Evolutionary conservation across 2,113 vertebrate species (phyloP).

Genomic region (Carollia perspicillata): DNA sequence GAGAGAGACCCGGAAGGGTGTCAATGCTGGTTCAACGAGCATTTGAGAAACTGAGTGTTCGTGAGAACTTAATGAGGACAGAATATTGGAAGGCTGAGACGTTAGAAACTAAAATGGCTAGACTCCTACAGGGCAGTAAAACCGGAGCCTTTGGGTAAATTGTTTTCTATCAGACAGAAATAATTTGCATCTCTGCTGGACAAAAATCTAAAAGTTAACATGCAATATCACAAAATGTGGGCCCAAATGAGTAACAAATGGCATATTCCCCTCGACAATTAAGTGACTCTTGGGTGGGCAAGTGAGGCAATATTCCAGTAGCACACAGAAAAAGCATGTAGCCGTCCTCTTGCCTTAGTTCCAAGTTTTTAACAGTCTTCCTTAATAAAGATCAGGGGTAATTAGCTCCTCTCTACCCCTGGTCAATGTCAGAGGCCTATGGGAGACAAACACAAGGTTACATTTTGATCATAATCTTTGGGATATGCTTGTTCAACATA

Average conservation of each 20-base stretch:
- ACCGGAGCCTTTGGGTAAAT: not conserved
- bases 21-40: not conserved
- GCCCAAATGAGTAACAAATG: not conserved
- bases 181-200: not conserved
- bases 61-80: not conserved
- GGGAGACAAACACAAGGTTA: not conserved
- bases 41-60: not conserved
- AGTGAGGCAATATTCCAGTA: not conserved
- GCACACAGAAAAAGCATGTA: not conserved
- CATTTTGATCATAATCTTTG: not conserved
- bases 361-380: conserved; percentile 1
- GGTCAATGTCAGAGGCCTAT: not conserved
- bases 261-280: not conserved
- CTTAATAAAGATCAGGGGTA: not conserved
- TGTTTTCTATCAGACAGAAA: not conserved
- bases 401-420: not conserved
- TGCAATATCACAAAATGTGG: not conserved
- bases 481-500: not conserved
- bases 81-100: not conserved
- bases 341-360: not conserved
- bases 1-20: not conserved
- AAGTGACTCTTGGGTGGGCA: not conserved
- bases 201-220: conserved; percentile 25
- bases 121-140: not conserved
- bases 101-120: not conserved